Evolutionary conservation across 2,888 invertebrate genomes (phyloP), one percentile per base, ranked within the genome.

Genomic region (Drosophila mimetica): DNA sequence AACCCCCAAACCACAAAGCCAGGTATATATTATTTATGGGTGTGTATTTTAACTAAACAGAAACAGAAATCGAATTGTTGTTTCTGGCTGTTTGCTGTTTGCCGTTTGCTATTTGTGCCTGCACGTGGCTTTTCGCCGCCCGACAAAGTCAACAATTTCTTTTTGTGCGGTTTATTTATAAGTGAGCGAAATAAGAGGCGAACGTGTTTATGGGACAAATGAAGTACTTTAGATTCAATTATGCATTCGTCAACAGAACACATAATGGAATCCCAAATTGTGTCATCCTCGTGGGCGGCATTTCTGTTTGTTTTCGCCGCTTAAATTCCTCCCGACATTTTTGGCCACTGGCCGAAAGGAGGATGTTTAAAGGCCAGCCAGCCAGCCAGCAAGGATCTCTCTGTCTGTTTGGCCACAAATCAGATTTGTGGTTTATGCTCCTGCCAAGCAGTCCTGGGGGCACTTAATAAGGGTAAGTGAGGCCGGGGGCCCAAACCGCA

Each of bases 221-320:
- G 82, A 87, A 79, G 86, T 86, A 87, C 85, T 88, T 87, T 79
- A 66, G 71, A 76, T 81, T 81, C 77, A 84, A 88, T 87, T 88
- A 86, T 77, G 59, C 75, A 69, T 75, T 78, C 76, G 71, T 74
- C 60, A 73, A 71, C 61, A 55, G 69, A 61, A 67, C 61, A 74
- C 73, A 53, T 66, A 75, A 78, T 75, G 60, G 54, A 75, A 74
- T 60, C 58, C 46, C 59, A 63, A 78, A 79, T 58, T 54, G 39
- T 54, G 30, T 30, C 63, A 57, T 47, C 11, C 32, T 37, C 37
- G 41, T 63, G 41, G 42, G 42, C n/a, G 42, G 34, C 32, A 14
- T 42, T 53, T 57, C 73, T 28, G 54, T 66, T 75, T 61, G 46
- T 36, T 50, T 48, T 28, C 22, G 5, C 30, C 61, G 30, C 48